phyloP scores from a whole-genome alignment of 2,888 invertebrate species.

The Cerastis rubricosa region DNA sequence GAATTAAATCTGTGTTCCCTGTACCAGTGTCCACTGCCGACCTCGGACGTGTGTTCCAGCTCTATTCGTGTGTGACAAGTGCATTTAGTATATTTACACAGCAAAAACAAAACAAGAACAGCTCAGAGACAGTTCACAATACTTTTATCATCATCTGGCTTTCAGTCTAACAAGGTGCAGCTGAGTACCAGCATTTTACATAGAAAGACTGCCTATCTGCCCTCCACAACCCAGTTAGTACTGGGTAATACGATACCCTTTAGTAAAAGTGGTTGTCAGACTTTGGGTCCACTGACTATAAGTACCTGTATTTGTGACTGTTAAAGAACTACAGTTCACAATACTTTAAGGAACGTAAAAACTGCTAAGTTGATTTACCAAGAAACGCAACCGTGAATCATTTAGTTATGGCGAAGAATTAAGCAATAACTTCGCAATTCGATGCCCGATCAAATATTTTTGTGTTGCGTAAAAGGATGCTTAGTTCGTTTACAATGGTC shows the following conservation, averaged over 20 bases:
- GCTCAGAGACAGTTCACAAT: slow-evolving; percentile 74
- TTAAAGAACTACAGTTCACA: slow-evolving; percentile 68
- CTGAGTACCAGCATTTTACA: not conserved
- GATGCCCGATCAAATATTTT: slow-evolving; percentile 51
- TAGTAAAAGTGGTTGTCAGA: not conserved
- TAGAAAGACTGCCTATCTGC: not conserved
- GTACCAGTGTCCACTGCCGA: slow-evolving; percentile 92
- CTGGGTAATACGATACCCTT: not conserved
- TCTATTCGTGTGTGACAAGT: slow-evolving; percentile 89
- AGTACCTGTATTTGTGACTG: not conserved
- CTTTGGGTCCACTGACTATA: not conserved
- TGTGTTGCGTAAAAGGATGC: slow-evolving; percentile 54
- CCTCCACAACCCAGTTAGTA: not conserved
- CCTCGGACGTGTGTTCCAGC: slow-evolving; percentile 90
- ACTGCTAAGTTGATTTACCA: slow-evolving; percentile 31
- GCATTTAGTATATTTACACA: slow-evolving; percentile 89
- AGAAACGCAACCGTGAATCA: slow-evolving; percentile 53
- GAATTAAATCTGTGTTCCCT: slow-evolving; percentile 92
- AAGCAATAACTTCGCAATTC: slow-evolving; percentile 50
- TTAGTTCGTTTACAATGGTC: slow-evolving; percentile 54
- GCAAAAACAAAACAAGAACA: slow-evolving; percentile 87
- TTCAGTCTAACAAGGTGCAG: not conserved
- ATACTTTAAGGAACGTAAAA: slow-evolving; percentile 16
- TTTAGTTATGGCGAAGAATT: slow-evolving; percentile 45
- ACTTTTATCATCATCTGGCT: not conserved